These are phyloP conservation scores for Pecten maximus DNA, from an alignment of 2,888 invertebrate species.

Conservation along the genomic window DNA sequence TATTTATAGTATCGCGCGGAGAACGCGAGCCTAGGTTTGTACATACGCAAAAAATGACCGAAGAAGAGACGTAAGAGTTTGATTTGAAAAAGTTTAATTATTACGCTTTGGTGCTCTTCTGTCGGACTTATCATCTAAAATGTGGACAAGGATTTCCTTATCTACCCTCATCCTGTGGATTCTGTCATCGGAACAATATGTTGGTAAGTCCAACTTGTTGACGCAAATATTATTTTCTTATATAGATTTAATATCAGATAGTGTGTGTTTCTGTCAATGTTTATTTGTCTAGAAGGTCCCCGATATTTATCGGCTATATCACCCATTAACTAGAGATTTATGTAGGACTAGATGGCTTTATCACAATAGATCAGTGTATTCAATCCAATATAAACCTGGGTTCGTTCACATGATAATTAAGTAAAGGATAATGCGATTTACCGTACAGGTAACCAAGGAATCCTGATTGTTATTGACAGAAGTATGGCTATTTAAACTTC, in stretches of 20 bases:
- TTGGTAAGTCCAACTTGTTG: not conserved
- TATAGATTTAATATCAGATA: not conserved
- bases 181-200: not conserved
- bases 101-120: not conserved
- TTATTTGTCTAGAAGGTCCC: too few relatives aligned
- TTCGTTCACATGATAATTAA: not conserved
- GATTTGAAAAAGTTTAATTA: not conserved
- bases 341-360: not conserved
- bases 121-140: not conserved
- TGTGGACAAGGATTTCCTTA: not conserved
- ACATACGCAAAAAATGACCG: not conserved
- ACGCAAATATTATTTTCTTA: not conserved
- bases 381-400: not conserved
- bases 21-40: not conserved
- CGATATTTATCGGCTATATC: too few relatives aligned
- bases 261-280: not conserved
- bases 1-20: not conserved
- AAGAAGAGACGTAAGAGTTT: not conserved
- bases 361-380: not conserved
- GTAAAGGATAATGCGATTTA: not conserved
- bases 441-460: not conserved
- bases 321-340: too few relatives aligned
- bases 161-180: not conserved
- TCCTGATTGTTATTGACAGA: not conserved
- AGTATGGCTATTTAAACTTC: not conserved